Evolutionary conservation across 2,888 invertebrate species (phyloP).

Genomic region (Eupeodes latifasciatus): DNA sequence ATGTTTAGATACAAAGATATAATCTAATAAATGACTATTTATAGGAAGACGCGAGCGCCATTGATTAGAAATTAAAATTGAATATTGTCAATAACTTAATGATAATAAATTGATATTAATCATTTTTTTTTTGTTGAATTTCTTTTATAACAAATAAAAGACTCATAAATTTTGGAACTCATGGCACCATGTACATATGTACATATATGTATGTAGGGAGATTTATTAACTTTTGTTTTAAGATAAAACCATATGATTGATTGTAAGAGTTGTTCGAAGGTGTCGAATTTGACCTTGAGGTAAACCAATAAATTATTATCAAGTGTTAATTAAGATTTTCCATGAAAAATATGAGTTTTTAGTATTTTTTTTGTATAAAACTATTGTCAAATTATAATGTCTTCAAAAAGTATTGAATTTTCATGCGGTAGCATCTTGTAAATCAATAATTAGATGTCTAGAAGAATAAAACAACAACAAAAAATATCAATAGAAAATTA

Average conservation of each 20-base stretch:
- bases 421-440: neutral
- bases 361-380: neutral
- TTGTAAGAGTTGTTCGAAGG: slow-evolving; percentile 18
- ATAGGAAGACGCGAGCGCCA: neutral
- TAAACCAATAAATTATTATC: slow-evolving; percentile 22
- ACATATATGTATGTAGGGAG: neutral
- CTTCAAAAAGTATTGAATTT: neutral
- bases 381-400: neutral
- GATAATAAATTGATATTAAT: slow-evolving; percentile 52
- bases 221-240: slow-evolving; percentile 23
- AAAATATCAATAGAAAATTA: no score
- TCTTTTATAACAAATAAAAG: neutral
- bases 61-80: slow-evolving; percentile 34
- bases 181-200: no score
- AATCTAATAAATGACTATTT: slow-evolving; percentile 29
- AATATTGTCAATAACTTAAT: slow-evolving; percentile 41
- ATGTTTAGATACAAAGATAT: neutral
- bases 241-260: slow-evolving; percentile 45
- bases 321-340: slow-evolving; percentile 33
- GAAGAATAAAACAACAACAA: neutral
- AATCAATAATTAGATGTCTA: neutral
- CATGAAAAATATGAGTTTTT: slow-evolving; percentile 10
- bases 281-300: slow-evolving; percentile 36
- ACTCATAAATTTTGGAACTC: neutral
- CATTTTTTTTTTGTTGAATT: slow-evolving; percentile 27